These are phyloP conservation scores for Sciurus niger DNA, from an alignment of 2,113 vertebrate genomes.

Conservation along the genomic window DNA sequence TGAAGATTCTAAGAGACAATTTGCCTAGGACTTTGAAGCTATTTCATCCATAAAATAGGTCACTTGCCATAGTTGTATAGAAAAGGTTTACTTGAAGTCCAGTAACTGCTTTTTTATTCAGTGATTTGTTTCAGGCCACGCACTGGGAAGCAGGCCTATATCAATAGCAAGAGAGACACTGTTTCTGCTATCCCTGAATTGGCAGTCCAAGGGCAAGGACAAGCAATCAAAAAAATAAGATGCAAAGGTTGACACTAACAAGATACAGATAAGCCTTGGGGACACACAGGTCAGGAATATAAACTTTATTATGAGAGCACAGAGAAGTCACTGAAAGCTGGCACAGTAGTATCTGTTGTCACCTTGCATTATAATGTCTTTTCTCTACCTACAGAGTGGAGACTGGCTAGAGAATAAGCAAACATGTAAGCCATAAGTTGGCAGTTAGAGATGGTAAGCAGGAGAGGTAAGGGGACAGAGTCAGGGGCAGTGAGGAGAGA, in stretches of 20 bases:
- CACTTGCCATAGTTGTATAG: neutral
- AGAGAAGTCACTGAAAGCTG: neutral
- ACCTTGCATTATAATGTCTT: neutral
- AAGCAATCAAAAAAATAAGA: neutral
- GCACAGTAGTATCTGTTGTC: no score
- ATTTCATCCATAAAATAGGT: conserved; percentile 27
- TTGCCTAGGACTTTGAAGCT: neutral
- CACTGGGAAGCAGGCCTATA: neutral
- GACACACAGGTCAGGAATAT: neutral
- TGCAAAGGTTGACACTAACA: neutral
- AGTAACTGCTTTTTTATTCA: neutral
- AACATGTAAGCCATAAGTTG: neutral
- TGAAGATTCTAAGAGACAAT: neutral
- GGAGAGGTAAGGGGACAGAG: no score
- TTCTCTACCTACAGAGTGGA: neutral
- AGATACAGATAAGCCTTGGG: neutral
- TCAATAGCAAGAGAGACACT: neutral
- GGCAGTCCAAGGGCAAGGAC: neutral
- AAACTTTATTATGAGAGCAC: neutral
- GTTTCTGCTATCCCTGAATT: neutral
- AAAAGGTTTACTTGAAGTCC: neutral
- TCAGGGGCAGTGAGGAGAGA: accelerated
- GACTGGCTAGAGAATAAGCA: neutral
- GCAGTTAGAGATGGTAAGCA: neutral
- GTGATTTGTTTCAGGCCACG: neutral